Percentiles rank a stretch among this genome's conserved stretches.
These are phyloP conservation scores for Eristalinus sepulchralis DNA, from an alignment of 2,888 invertebrate species.

Conservation along the genomic window DNA sequence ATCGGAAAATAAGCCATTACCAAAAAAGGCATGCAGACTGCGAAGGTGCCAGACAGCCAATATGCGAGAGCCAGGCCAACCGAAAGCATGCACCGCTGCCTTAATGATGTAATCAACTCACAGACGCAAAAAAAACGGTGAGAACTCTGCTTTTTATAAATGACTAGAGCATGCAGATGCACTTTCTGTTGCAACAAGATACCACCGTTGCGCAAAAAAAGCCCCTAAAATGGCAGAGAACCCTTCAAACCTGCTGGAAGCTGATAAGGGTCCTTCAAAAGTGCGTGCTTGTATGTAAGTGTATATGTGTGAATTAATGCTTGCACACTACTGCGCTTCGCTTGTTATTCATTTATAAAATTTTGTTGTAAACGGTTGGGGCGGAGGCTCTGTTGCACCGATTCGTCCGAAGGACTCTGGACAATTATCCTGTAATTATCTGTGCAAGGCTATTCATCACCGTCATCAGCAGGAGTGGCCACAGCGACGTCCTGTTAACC, in stretches of 20 bases:
- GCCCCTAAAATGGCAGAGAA: too few relatives aligned
- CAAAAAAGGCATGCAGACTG: too few relatives aligned
- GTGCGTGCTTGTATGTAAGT: background rate
- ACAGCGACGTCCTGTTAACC: background rate
- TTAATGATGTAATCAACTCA: background rate
- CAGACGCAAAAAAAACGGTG: background rate
- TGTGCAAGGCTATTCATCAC: conserved; percentile 18
- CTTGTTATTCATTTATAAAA: background rate
- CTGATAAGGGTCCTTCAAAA: background rate
- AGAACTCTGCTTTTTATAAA: background rate
- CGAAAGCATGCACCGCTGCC: background rate
- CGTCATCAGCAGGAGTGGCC: background rate
- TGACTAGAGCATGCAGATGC: background rate
- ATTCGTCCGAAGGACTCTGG: background rate
- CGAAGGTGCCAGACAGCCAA: too few relatives aligned
- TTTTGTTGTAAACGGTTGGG: background rate
- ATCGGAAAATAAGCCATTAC: too few relatives aligned
- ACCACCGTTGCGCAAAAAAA: too few relatives aligned
- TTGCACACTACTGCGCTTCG: conserved; percentile 10
- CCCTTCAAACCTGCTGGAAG: background rate
- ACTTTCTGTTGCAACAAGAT: background rate
- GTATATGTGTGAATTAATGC: background rate
- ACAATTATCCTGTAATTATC: conserved; percentile 16
- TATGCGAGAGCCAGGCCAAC: background rate
- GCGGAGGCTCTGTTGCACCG: too few relatives aligned